A percentile compares a stretch with the other conserved stretches of the same genome.
Evolutionary conservation across 2,888 invertebrate species (phyloP).

Genomic region (Phragmatobia fuliginosa): DNA sequence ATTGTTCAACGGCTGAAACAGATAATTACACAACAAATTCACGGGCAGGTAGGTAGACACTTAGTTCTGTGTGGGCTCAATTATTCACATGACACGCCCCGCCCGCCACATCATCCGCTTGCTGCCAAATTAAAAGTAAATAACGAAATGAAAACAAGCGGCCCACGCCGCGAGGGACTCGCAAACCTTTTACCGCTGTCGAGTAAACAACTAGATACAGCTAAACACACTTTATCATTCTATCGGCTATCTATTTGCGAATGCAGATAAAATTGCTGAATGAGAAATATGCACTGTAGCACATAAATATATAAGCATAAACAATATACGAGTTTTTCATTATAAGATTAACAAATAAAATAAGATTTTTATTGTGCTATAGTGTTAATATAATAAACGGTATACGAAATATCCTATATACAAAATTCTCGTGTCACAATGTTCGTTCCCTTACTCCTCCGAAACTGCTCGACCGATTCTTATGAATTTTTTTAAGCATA

Average conservation of each 20-base stretch:
- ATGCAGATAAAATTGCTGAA: slow-evolving; percentile 76
- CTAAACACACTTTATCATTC: slow-evolving; percentile 84
- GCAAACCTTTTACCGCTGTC: slow-evolving; percentile 86
- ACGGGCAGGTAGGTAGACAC: slow-evolving; percentile 57
- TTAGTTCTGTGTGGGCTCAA: slow-evolving; percentile 75
- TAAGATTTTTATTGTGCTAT: background rate
- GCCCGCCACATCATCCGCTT: slow-evolving; percentile 82
- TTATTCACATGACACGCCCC: slow-evolving; percentile 82
- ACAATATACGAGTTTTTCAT: background rate
- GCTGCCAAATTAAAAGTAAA: slow-evolving; percentile 87
- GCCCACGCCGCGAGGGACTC: slow-evolving; percentile 79
- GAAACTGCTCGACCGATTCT: no score
- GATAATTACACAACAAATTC: slow-evolving; percentile 31
- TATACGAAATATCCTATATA: no score
- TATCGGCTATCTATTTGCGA: slow-evolving; percentile 80
- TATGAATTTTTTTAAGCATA: no score
- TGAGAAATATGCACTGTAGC: slow-evolving; percentile 59
- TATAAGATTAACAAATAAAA: background rate
- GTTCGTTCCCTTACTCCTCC: no score
- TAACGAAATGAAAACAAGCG: slow-evolving; percentile 86
- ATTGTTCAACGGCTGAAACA: slow-evolving; percentile 15
- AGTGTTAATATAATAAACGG: no score
- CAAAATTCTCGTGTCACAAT: no score
- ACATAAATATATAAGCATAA: slow-evolving; percentile 13
- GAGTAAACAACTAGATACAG: slow-evolving; percentile 80